Evolutionary conservation across 2,888 invertebrate species (phyloP).

Genomic region (Drosophila kambysellisi): DNA sequence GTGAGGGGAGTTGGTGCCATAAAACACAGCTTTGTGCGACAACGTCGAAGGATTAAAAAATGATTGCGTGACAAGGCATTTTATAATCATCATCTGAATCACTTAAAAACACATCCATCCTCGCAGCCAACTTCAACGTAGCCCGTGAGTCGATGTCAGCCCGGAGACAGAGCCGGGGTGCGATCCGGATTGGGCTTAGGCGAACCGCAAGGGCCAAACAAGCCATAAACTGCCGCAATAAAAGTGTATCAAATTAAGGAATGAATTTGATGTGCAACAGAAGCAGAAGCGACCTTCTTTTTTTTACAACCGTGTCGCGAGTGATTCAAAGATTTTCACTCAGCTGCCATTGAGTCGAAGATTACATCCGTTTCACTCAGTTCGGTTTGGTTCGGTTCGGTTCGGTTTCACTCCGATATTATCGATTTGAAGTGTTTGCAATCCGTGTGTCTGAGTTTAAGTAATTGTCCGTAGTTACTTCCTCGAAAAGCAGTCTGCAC

Average conservation of each 20-base stretch:
- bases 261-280: constrained; percentile 61
- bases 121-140: constrained; percentile 9
- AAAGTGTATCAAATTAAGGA: constrained; percentile 80
- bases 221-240: constrained; percentile 76
- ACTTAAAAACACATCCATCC: constrained; percentile 71
- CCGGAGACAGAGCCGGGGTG: constrained; percentile 19
- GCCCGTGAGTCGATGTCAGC: constrained; percentile 4
- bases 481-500: background rate
- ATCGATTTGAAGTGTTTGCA: constrained; percentile 11
- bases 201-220: constrained; percentile 74
- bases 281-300: constrained; percentile 25
- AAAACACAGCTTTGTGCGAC: constrained; percentile 66
- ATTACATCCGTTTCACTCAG: constrained; percentile 24
- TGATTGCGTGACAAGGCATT: constrained; percentile 82
- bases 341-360: constrained; percentile 10
- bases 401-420: constrained; percentile 1
- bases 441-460: background rate
- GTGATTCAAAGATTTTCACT: constrained; percentile 9
- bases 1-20: constrained; percentile 27
- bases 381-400: background rate
- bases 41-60: constrained; percentile 76
- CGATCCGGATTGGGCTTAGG: constrained; percentile 49
- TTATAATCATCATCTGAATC: constrained; percentile 77
- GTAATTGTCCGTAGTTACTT: constrained; percentile 1
- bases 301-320: constrained; percentile 32